Evolutionary conservation across 2,888 invertebrate species (phyloP).

Genomic region (Chymomyza caudatula): DNA sequence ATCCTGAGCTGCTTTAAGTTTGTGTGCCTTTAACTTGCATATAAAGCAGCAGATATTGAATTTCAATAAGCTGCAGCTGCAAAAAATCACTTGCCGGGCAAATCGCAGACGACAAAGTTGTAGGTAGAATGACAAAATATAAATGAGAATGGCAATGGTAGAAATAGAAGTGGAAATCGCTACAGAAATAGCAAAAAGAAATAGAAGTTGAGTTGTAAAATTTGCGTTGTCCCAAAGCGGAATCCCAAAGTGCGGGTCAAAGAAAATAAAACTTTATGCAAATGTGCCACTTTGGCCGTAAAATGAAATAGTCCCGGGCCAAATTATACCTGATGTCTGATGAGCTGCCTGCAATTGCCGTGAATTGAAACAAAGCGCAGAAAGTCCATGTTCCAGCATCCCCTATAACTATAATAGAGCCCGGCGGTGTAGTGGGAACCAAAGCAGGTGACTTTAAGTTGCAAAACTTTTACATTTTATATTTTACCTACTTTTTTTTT

Average conservation of each 20-base stretch:
- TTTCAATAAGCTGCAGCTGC: slow-evolving; percentile 62
- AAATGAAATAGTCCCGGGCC: slow-evolving; percentile 70
- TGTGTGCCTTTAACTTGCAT: not conserved
- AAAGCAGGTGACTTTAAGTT: slow-evolving; percentile 66
- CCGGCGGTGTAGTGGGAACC: slow-evolving; percentile 47
- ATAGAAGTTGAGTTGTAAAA: slow-evolving; percentile 20
- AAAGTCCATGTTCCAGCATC: not conserved
- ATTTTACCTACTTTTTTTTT: slow-evolving; percentile 50
- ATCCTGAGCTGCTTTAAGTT: slow-evolving; percentile 23
- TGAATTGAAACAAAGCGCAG: slow-evolving; percentile 68
- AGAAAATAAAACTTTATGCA: slow-evolving; percentile 72
- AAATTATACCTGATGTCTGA: slow-evolving; percentile 72
- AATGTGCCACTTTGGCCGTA: slow-evolving; percentile 71
- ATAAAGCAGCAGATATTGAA: slow-evolving; percentile 50
- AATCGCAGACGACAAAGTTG: slow-evolving; percentile 26
- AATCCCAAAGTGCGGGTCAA: slow-evolving; percentile 71
- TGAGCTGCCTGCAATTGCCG: slow-evolving; percentile 64
- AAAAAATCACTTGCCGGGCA: slow-evolving; percentile 47
- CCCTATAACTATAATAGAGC: not conserved
- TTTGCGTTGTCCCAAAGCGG: slow-evolving; percentile 18
- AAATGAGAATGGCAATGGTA: not conserved
- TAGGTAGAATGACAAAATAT: slow-evolving; percentile 1
- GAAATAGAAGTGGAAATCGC: slow-evolving; percentile 46
- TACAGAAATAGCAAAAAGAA: slow-evolving; percentile 12
- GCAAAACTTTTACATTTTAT: slow-evolving; percentile 58